Base-by-base conservation (phyloP, 2,888 invertebrate genomes). In the Venusia cambrica region DNA sequence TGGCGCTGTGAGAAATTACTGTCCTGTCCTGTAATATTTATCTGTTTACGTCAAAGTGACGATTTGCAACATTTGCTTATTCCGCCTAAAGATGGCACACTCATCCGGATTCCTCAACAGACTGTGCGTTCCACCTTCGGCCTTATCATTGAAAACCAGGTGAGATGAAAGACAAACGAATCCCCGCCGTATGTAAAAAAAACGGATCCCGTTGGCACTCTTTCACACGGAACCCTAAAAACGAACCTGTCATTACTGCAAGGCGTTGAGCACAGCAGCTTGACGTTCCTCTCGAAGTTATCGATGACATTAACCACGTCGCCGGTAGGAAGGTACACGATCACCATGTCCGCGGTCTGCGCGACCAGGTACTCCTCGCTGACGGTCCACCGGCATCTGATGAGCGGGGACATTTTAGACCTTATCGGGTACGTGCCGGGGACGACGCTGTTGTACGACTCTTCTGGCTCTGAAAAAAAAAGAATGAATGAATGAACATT, bases 321-420 rank as follows among this genome's bases (percentile, higher is more conserved):
- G 0, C 79, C 77, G 4, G 56, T 62, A 0, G 68, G 60, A n/a
- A 62, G 56, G 54, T 81, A 85, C 2, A 81, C 20, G 1, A 79
- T 63, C n/a, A 87, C 63, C 42, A 70, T 72, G 24, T 72, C 75
- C 1, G 65, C 46, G 0, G 84, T 81, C 42, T 87, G 83, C 0
- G 85, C 59, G 7, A 87, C 64, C 0, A 87, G 51, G 1, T 61
- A 66, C 5, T 81, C 71, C 1, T 73, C 68, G 27, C 68, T 60
- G 49, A 71, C 73, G 0, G 77, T 65, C 87, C 87, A 88, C 2
- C 73, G 62, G 32, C 84, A 85, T 59, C 73, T 73, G 4, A 80
- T 43, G 36, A 75, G 73, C 0, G 70, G 64, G 0, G 78, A 77
- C 2, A 66, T 39, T 37, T 67, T 71, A 0, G 75, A 72, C 4